Evolutionary conservation across 2,888 invertebrate genomes (phyloP), one percentile per base, ranked within the genome.

Genomic region (Ceraclea dissimilis): DNA sequence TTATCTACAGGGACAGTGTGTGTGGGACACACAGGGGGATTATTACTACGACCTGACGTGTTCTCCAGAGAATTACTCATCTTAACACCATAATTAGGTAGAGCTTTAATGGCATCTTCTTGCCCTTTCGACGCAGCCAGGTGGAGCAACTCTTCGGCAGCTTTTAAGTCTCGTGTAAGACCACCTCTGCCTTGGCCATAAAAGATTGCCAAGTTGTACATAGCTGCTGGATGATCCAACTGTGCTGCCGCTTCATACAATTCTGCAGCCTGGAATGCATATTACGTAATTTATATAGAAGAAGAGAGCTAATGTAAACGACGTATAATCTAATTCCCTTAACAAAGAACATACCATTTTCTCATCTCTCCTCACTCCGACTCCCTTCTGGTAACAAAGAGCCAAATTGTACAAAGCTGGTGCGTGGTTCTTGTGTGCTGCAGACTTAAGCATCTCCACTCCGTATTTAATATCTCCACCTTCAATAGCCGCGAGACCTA

Each of bases 201-300:
- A 65, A 82, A 82, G 49, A 86, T 76, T 2, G 84, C 86, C 52
- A 88, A 74, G 67, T 87, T 88, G 67, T 84, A 87, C 64, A 83
- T 75, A 0, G 87, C 85, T 60, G 79, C 78, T 2, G 82, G 75
- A 66, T 87, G 86, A 33, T 84, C 82, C 51, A 76, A 68, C 10
- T 79, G 73, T 17, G 84, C 83, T 43, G 86, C 87, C 56, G 77
- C 71, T 59, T 75, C 72, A 66, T 86, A 88, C 66, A 82, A 75
- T 65, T 83, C 78, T 68, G 80, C 81, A 49, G 88, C 87, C 85
- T 86, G 65, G 33, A 66, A 68, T 22, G 5, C 18, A 43, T n/a
- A n/a, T n/a, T n/a, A n/a, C n/a, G n/a, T n/a, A n/a, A n/a, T n/a
- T n/a, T n/a, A n/a, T 18, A 18, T 19, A 19, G 19, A 48, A 10